Base-by-base conservation (phyloP, 1,140 invertebrate genomes). In the Ceratina calcarata region DNA sequence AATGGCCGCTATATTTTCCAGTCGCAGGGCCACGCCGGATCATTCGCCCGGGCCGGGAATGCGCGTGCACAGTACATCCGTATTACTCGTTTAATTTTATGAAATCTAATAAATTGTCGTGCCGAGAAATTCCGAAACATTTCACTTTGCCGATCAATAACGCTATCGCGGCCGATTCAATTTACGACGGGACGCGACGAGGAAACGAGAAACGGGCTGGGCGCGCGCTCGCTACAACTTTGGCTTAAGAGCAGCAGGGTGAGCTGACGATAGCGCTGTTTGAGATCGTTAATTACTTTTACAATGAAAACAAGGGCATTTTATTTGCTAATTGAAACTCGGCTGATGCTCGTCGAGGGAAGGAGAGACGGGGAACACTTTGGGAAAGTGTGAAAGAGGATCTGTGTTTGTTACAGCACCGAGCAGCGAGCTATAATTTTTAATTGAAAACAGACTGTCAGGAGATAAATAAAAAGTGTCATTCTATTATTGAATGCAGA, bases 61-160 rank as follows among this genome's bases (percentile, higher is more conserved):
- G 61, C 67, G 32, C 60, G 90, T 89, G 10, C 37, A 45, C 37
- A 45, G 37, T 45, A 91, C 86, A 87, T 90, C 88, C 86, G 78
- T 53, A 62, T 79, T 83, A 88, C 86, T 90, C 81, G 86, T 88
- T 91, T 86, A 84, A 82, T 90, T 91, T 89, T 90, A 90, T 90
- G 90, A 91, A 91, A 91, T 89, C 89, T 91, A 90, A 91, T 91
- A 91, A 91, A 91, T 90, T 89, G 81, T 60, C 66, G 62, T 65
- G 32, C n/a, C 37, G 53, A 64, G 71, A 22, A 57, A 37, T 81
- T 84, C n/a, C 72, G 32, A 85, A 69, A 76, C 66, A 60, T 81
- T 81, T 64, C 79, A 61, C 65, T 70, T 69, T 55, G 74, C 70
- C 55, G 49, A 60, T 78, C 55, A 32, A 62, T 61, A 76, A 74